Conservation (phyloP, 2,113 vertebrate species). For the Anarrhichthys ocellatus region DNA sequence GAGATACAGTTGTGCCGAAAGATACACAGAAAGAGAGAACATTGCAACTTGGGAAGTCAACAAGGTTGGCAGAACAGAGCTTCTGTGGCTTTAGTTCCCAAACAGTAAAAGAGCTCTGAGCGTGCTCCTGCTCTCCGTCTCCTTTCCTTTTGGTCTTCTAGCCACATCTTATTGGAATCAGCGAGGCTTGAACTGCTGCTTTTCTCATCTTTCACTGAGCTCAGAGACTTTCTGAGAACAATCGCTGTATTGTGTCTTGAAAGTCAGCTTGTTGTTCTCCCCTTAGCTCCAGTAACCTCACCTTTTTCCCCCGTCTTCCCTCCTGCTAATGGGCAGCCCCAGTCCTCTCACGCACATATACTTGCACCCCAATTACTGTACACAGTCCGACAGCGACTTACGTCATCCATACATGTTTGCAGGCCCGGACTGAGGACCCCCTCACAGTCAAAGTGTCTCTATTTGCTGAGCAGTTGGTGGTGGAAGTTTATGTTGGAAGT, state of each 20-base stretch:
- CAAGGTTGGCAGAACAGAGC: slow-evolving; percentile 53
- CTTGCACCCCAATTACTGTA: slow-evolving; percentile 30
- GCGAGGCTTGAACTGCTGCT: slow-evolving; percentile 22
- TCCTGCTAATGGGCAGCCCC: slow-evolving; percentile 28
- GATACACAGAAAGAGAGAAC: slow-evolving; percentile 21
- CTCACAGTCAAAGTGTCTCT: slow-evolving; percentile 12
- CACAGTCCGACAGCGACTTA: slow-evolving; percentile 35
- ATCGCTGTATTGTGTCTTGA: slow-evolving; percentile 36
- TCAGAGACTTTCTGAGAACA: slow-evolving; percentile 51
- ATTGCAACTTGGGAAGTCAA: slow-evolving; percentile 46
- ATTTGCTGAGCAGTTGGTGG: background rate
- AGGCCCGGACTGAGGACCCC: slow-evolving; percentile 17
- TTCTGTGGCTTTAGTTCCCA: slow-evolving; percentile 53
- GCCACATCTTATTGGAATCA: slow-evolving; percentile 22
- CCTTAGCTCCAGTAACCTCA: slow-evolving; percentile 6
- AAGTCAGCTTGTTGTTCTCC: slow-evolving; percentile 30
- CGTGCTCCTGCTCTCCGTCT: slow-evolving; percentile 16
- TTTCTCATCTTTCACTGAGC: slow-evolving; percentile 48
- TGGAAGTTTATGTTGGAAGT: slow-evolving; percentile 59
- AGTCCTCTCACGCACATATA: slow-evolving; percentile 23
- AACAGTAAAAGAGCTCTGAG: slow-evolving; percentile 38
- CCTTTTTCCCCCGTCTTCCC: slow-evolving; percentile 17
- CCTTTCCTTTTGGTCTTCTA: background rate
- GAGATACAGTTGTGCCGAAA: background rate
- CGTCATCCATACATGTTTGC: slow-evolving; percentile 22